These are phyloP conservation scores for Cottoperca gobio DNA, from an alignment of 2,797 vertebrate genomes.

Conservation along the genomic window DNA sequence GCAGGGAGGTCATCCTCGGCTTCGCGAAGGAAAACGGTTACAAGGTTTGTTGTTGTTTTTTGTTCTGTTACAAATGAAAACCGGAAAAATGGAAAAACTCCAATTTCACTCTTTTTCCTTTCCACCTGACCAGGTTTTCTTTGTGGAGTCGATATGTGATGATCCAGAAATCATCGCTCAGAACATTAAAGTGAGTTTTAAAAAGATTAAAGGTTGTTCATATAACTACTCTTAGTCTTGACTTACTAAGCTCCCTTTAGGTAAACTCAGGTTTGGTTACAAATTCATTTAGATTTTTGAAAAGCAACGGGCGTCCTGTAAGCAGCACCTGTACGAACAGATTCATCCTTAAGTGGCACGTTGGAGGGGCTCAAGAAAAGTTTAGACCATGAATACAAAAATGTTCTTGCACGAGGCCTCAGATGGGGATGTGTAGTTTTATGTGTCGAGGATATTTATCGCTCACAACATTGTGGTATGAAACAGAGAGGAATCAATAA, in stretches of 20 bases:
- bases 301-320: too few relatives aligned
- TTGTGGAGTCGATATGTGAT: constrained; percentile 92
- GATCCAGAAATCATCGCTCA: constrained; percentile 91
- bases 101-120: neutral
- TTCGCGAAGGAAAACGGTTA: constrained; percentile 92
- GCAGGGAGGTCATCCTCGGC: constrained; percentile 87
- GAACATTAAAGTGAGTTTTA: constrained; percentile 93
- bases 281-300: too few relatives aligned
- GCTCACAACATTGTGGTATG: too few relatives aligned
- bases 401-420: too few relatives aligned
- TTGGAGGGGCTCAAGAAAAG: neutral
- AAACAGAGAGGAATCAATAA: too few relatives aligned
- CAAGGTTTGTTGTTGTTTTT: constrained; percentile 82
- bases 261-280: too few relatives aligned
- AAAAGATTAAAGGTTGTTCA: too few relatives aligned
- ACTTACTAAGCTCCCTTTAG: too few relatives aligned
- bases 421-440: neutral
- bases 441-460: neutral
- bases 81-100: accelerated
- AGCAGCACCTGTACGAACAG: too few relatives aligned
- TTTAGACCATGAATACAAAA: neutral
- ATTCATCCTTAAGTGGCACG: too few relatives aligned
- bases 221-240: too few relatives aligned
- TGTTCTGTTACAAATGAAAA: neutral
- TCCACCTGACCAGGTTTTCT: constrained; percentile 85